Conservation (phyloP, 2,888 invertebrate genomes). For the Taphrorychus bicolor region DNA sequence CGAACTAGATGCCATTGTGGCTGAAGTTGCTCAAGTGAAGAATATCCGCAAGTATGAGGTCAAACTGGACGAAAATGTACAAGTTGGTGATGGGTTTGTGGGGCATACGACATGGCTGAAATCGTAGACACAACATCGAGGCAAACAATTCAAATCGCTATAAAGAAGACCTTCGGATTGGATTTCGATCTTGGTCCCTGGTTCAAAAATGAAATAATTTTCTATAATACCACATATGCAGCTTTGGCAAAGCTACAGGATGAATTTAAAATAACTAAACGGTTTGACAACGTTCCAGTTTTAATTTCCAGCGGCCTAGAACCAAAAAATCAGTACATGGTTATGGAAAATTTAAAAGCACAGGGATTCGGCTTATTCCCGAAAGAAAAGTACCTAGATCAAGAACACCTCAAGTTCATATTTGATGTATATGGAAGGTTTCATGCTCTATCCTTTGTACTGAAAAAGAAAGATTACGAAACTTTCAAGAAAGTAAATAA, state of each 20-base stretch:
- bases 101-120: slow-evolving; percentile 13
- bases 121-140: slow-evolving; percentile 12
- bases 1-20: background rate
- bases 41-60: slow-evolving; percentile 12
- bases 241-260: slow-evolving; percentile 1
- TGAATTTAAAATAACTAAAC: background rate
- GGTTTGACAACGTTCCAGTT: background rate
- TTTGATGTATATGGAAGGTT: slow-evolving; percentile 27
- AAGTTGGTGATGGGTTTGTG: slow-evolving; percentile 22
- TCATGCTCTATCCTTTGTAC: slow-evolving; percentile 33
- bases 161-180: slow-evolving; percentile 14
- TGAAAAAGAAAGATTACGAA: slow-evolving; percentile 11
- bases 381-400: slow-evolving; percentile 16
- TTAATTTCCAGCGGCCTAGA: background rate
- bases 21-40: slow-evolving; percentile 6
- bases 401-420: slow-evolving; percentile 15
- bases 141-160: slow-evolving; percentile 9
- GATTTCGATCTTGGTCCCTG: background rate
- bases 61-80: background rate
- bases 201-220: slow-evolving; percentile 21
- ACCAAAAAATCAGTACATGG: slow-evolving; percentile 9
- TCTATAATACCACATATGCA: slow-evolving; percentile 14
- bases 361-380: slow-evolving; percentile 18
- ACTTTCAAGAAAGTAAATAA: background rate
- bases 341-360: slow-evolving; percentile 18